Conservation (phyloP, 2,888 invertebrate genomes). For the Pelosia muscerda region DNA sequence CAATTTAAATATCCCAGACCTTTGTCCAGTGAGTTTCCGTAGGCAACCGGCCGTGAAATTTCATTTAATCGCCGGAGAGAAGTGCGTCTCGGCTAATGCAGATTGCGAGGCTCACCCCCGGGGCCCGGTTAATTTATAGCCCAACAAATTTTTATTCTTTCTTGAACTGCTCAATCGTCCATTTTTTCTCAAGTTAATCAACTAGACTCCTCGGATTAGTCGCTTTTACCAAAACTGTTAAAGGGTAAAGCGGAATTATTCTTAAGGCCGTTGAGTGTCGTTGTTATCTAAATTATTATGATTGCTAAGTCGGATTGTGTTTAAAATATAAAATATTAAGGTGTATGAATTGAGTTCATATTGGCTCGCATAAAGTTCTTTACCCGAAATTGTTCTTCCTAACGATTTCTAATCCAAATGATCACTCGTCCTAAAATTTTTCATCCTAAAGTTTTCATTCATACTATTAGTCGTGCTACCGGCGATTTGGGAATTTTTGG, state of each 20-base stretch:
- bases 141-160: conserved; percentile 84
- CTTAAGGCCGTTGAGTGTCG: conserved; percentile 43
- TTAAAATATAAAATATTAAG: background rate
- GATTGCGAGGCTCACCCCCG: conserved; percentile 77
- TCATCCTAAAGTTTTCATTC: no score
- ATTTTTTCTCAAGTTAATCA: conserved; percentile 64
- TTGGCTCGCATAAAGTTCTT: no score
- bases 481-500: no score
- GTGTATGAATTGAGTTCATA: background rate
- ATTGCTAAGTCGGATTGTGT: conserved; percentile 22
- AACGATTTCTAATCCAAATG: no score
- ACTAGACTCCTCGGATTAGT: conserved; percentile 55
- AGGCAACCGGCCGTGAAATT: conserved; percentile 83
- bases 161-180: conserved; percentile 79
- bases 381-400: no score
- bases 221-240: conserved; percentile 57
- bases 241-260: conserved; percentile 56
- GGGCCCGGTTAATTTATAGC: conserved; percentile 82
- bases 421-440: no score
- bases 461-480: no score
- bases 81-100: conserved; percentile 85
- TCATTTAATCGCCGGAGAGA: conserved; percentile 83
- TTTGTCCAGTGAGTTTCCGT: conserved; percentile 81
- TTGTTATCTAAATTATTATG: conserved; percentile 38
- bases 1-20: conserved; percentile 81